A percentile compares a stretch with the other conserved stretches of the same genome.
Evolutionary conservation across 2,113 vertebrate species (phyloP).

Genomic region (Corydoras sp.): DNA sequence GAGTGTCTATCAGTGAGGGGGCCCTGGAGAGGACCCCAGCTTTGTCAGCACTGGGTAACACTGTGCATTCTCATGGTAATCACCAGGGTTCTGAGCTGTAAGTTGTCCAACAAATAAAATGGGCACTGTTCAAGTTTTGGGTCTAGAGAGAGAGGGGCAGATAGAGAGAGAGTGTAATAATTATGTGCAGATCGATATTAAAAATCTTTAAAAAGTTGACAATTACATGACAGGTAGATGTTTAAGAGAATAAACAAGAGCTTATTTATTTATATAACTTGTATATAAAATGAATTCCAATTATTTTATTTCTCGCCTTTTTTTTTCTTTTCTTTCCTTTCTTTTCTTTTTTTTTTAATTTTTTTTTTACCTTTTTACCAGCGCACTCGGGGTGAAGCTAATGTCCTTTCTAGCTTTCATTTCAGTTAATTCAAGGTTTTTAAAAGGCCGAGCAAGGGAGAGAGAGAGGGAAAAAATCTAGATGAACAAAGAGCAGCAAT

Average conservation of each 20-base stretch:
- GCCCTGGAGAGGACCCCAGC: conserved; percentile 54
- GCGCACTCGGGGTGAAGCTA: conserved; percentile 37
- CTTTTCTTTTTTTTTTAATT: not conserved
- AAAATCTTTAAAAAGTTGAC: no score
- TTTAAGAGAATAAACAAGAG: no score
- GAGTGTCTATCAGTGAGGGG: conserved; percentile 92
- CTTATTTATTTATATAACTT: no score
- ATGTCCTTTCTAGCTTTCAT: conserved; percentile 52
- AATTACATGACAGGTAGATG: no score
- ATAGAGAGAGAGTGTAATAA: conserved; percentile 49
- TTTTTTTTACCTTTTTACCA: conserved; percentile 31
- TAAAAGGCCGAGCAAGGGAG: conserved; percentile 42
- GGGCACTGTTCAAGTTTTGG: conserved; percentile 84
- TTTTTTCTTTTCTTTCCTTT: conserved; percentile 22
- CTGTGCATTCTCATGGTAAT: conserved; percentile 93
- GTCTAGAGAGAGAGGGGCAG: conserved; percentile 54
- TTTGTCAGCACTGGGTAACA: conserved; percentile 92
- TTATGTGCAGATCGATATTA: conserved; percentile 33
- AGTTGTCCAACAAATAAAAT: conserved; percentile 95
- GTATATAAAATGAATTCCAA: no score
- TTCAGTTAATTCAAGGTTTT: conserved; percentile 56
- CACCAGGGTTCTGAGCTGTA: conserved; percentile 78
- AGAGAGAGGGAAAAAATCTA: conserved; percentile 50
- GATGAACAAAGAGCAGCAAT: conserved; percentile 84
- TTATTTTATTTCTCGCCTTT: not conserved